A percentile compares a stretch with the other conserved stretches of the same genome.
Conservation (phyloP, 2,797 vertebrate species). For the Mallotus villosus region DNA sequence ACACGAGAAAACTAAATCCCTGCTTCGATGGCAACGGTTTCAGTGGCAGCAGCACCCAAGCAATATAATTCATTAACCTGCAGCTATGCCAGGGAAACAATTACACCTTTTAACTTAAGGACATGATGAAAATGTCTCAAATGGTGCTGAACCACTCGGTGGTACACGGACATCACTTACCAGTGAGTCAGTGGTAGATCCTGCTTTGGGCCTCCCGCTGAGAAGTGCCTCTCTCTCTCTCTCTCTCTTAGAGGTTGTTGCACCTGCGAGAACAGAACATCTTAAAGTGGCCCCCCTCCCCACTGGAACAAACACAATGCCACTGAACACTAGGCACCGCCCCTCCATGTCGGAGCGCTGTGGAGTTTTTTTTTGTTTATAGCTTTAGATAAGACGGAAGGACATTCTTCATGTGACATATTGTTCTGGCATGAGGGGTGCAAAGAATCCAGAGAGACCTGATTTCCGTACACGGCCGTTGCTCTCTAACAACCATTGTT, state of each 20-base stretch:
- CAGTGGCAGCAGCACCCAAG: too few relatives aligned
- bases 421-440: background rate
- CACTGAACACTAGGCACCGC: slow-evolving; percentile 11
- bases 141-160: background rate
- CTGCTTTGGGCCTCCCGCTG: slow-evolving; percentile 22
- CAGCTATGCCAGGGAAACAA: too few relatives aligned
- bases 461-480: background rate
- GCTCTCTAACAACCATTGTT: background rate
- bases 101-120: background rate
- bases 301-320: slow-evolving; percentile 19
- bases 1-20: background rate
- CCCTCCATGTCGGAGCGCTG: slow-evolving; percentile 29
- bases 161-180: background rate
- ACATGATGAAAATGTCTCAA: background rate
- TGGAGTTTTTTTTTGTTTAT: background rate
- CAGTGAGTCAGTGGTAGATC: background rate
- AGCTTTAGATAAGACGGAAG: slow-evolving; percentile 7
- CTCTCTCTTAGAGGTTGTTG: background rate
- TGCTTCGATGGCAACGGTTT: too few relatives aligned
- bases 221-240: slow-evolving; percentile 1
- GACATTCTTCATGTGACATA: slow-evolving; percentile 2
- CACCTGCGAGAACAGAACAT: slow-evolving; percentile 2
- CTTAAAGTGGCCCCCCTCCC: slow-evolving; percentile 18
- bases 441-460: slow-evolving; percentile 34
- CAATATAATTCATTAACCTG: too few relatives aligned